phyloP scores from a whole-genome alignment of 1,140 invertebrate genomes.

The Hyles vespertilio region DNA sequence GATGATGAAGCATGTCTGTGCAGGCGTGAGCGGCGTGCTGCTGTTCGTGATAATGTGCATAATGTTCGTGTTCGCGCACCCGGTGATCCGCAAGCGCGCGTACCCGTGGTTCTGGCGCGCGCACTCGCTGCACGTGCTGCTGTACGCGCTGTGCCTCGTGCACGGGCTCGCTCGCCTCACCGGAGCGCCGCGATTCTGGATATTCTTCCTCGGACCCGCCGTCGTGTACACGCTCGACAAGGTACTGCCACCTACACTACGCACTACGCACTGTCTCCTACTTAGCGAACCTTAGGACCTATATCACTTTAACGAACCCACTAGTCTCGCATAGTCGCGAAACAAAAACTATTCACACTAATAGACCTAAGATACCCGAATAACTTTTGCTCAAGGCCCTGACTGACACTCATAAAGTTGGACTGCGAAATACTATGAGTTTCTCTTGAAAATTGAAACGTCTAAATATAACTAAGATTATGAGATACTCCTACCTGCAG shows the following conservation, averaged over 20 bases:
- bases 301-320: too few species aligned
- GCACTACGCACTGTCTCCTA: too few species aligned
- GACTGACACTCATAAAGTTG: too few species aligned
- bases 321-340: too few species aligned
- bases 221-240: constrained; percentile 94
- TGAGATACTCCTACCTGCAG: too few species aligned
- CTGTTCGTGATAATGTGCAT: constrained; percentile 96
- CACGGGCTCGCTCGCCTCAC: constrained; percentile 97
- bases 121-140: constrained; percentile 93
- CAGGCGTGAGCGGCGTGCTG: constrained; percentile 95
- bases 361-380: too few species aligned
- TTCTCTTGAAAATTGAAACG: too few species aligned
- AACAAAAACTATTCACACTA: too few species aligned
- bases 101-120: constrained; percentile 98
- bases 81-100: constrained; percentile 93
- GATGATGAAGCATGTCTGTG: constrained; percentile 30
- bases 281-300: too few species aligned
- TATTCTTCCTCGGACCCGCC: constrained; percentile 96
- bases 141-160: constrained; percentile 94
- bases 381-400: too few species aligned
- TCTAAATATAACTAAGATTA: too few species aligned
- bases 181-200: constrained; percentile 95
- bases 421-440: too few species aligned
- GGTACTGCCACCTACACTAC: constrained; percentile 76
- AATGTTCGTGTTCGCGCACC: constrained; percentile 98